Evolutionary conservation across 2,797 vertebrate species (phyloP), one percentile per base, ranked within the genome.

Genomic region (Tapera naevia): DNA sequence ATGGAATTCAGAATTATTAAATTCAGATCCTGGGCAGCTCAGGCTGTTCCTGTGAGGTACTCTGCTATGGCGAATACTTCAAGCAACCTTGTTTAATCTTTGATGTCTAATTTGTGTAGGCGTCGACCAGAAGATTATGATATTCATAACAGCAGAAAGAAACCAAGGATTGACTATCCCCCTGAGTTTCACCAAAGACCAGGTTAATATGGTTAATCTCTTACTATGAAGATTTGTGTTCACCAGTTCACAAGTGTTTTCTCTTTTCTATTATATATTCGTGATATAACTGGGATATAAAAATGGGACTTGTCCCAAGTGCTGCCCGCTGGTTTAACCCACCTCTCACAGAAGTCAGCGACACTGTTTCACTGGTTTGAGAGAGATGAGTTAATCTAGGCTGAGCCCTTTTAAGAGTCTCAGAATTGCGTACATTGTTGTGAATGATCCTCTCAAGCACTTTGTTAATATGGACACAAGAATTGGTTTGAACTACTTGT

Each of bases 41-140:
- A 66, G 65, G 89, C 64, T 96, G 76, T 96, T 94, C 95, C 87
- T 97, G 53, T 95, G 83, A 97, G 88, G 89, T 95, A 89, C 92
- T 96, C 94, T 97, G 96, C 95, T 96, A 91, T 97, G 93, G 88
- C 11, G 0, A 92, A 89, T 97, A 94, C 95, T 97, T 73, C 96
- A 97, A 97, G 95, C 93, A 95, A 96, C 94, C 95, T 97, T 98
- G 96, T 98, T 98, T 98, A 99, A 98, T 98, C 98, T 98, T 98
- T 97, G 97, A 98, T 97, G 98, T 99, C 98, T 99, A 98, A 98
- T 99, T 98, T 98, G 97, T 98, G 94, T 99, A 99, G 99, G 99
- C 99, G 99, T 99, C 99, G 99, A 95, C 99, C 99, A 95, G 99
- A 99, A 98, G 99, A 99, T 97, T 99, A 98, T 98, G 99, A 99